Evolutionary conservation across 2,113 vertebrate genomes (phyloP), one percentile per base, ranked within the genome.

Genomic region (Chionis minor): DNA sequence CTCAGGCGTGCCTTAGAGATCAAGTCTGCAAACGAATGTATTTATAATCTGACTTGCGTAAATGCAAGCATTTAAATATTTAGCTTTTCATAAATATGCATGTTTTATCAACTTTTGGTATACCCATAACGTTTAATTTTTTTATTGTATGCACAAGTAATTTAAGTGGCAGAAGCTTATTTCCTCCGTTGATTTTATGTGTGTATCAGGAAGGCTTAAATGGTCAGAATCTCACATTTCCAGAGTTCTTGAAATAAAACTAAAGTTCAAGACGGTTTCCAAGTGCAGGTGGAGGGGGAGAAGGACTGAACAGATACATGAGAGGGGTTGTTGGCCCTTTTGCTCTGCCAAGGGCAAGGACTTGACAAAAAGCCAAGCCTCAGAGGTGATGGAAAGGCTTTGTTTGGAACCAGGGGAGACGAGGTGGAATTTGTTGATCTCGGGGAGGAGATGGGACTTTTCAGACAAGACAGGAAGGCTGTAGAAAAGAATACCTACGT

Each of bases 51-150:
- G 54, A 71, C 47, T 80, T 38, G 26, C 91, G 71, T 94, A 91
- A 94, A 71, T 85, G 49, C 42, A 70, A 88, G 45, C 16, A 56
- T 92, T 94, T 91, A 93, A 95, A 96, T 96, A 96, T 82, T 95
- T 96, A 79, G 52, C 54, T 81, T 71, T 73, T 77, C 45, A 88
- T 94, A 82, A 92, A 88, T 92, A 73, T 63, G 49, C 49, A 65
- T 92, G 44, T 49, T 89, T 89, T 86, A 82, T 69, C 58, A 86
- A 70, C 38, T 90, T 84, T 10, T 35, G 12, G 49, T 59, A 40
- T 59, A 91, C 35, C 33, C 2, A 0, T 72, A 67, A 55, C 17
- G 8, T 75, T 79, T 91, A 40, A 44, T 71, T 58, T 91, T 96
- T 88, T 74, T 86, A 24, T 67, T 88, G 45, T 78, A 28, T 62